These are phyloP conservation scores for Hippocampus mohnikei DNA, from an alignment of 2,113 vertebrate genomes.

Conservation along the genomic window DNA sequence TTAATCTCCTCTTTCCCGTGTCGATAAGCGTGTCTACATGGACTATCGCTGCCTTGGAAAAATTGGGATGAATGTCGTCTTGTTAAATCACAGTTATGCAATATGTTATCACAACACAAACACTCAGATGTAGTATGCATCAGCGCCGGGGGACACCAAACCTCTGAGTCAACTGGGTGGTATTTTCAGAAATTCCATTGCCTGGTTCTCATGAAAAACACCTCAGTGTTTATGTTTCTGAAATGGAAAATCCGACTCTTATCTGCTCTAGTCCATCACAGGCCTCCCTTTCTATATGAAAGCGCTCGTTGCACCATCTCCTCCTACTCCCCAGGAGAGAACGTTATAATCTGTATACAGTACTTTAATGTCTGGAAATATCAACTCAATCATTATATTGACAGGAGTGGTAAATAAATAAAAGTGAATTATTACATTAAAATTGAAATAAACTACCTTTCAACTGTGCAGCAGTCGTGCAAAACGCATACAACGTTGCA, in stretches of 20 bases:
- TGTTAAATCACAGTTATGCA: slow-evolving; percentile 17
- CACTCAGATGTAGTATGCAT: slow-evolving; percentile 15
- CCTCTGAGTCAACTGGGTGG: slow-evolving; percentile 22
- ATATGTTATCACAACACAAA: slow-evolving; percentile 24
- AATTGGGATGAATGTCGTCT: slow-evolving; percentile 4
- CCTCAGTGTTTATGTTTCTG: slow-evolving; percentile 48
- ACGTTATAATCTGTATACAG: background rate
- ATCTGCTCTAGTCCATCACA: slow-evolving; percentile 26
- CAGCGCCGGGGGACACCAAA: slow-evolving; percentile 24
- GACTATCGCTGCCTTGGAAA: slow-evolving; percentile 2
- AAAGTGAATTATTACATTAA: too few relatives aligned
- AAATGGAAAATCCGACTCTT: slow-evolving; percentile 48
- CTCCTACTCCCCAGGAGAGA: background rate
- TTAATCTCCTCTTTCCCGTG: background rate
- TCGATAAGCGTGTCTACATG: background rate
- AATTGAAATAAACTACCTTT: too few relatives aligned
- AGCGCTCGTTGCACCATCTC: slow-evolving; percentile 1
- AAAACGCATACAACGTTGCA: too few relatives aligned
- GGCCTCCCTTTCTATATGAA: slow-evolving; percentile 12
- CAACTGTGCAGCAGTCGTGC: too few relatives aligned
- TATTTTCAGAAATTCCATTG: slow-evolving; percentile 49
- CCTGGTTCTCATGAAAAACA: slow-evolving; percentile 35
- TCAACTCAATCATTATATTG: too few relatives aligned
- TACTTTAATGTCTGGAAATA: background rate
- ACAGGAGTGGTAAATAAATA: too few relatives aligned